phyloP scores from a whole-genome alignment of 2,888 invertebrate genomes.

The Lymantria dispar region DNA sequence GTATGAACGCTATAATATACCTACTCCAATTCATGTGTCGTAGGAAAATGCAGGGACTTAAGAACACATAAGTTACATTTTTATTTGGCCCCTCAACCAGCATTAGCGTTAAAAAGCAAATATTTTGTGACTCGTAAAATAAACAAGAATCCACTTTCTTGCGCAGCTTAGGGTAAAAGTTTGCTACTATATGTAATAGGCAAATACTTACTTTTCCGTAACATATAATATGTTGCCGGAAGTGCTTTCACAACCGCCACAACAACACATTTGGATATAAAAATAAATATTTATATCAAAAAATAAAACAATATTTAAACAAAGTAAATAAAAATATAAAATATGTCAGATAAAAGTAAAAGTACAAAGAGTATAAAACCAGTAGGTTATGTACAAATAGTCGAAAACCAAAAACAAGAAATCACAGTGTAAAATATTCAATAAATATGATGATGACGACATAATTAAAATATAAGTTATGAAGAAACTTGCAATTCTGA shows the following conservation, averaged over 20 bases:
- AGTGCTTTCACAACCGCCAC: conserved; percentile 15
- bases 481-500: too few relatives aligned
- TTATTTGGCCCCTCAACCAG: too few relatives aligned
- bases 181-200: background rate
- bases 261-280: conserved; percentile 27
- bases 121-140: too few relatives aligned
- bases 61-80: background rate
- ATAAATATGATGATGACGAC: too few relatives aligned
- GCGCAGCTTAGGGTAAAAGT: background rate
- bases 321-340: background rate
- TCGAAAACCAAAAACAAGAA: background rate
- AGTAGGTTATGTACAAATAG: background rate
- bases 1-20: background rate
- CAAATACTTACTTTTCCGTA: conserved; percentile 38
- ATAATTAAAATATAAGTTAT: too few relatives aligned
- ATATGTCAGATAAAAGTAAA: background rate
- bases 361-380: background rate
- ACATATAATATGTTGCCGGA: conserved; percentile 35
- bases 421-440: background rate
- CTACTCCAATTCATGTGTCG: background rate
- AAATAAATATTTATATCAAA: background rate
- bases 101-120: too few relatives aligned
- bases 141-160: background rate
- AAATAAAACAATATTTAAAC: background rate
- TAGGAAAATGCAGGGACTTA: background rate